phyloP scores from a whole-genome alignment of 2,797 vertebrate genomes.

The Apogon talboti region DNA sequence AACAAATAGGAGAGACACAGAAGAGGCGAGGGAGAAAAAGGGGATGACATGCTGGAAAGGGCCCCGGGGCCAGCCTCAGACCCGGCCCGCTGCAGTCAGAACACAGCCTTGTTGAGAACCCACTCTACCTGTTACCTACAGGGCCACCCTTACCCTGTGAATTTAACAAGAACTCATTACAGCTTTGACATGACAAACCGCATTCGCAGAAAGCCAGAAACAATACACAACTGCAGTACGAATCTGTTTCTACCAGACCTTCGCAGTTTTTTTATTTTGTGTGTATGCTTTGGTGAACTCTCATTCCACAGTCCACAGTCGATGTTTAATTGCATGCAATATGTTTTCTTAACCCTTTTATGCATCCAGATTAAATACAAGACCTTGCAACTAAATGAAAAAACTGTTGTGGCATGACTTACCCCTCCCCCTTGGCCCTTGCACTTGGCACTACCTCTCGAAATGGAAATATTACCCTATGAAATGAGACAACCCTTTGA shows the following conservation, averaged over 20 bases:
- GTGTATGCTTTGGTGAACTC: background rate
- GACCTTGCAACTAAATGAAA: background rate
- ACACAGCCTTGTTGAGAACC: too few species aligned
- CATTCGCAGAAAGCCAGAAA: constrained; percentile 16
- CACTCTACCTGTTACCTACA: too few species aligned
- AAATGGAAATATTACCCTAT: too few species aligned
- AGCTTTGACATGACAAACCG: constrained; percentile 19
- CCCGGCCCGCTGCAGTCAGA: too few species aligned
- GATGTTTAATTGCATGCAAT: background rate
- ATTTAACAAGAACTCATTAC: constrained; percentile 34
- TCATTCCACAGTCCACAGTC: background rate
- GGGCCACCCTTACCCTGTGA: constrained; percentile 6
- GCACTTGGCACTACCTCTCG: too few species aligned
- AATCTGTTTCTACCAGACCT: constrained; percentile 6
- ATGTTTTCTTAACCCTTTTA: background rate
- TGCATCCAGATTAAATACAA: background rate
- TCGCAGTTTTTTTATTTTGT: background rate
- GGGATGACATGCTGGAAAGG: too few species aligned
- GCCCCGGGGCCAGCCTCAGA: too few species aligned
- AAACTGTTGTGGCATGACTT: too few species aligned
- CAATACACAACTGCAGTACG: background rate
- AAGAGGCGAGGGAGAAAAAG: too few species aligned
- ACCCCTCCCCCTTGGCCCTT: too few species aligned
- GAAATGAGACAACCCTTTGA: too few species aligned
- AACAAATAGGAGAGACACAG: too few species aligned